These are phyloP conservation scores for Musca domestica DNA, from an alignment of 1,140 invertebrate genomes.

Conservation along the genomic window DNA sequence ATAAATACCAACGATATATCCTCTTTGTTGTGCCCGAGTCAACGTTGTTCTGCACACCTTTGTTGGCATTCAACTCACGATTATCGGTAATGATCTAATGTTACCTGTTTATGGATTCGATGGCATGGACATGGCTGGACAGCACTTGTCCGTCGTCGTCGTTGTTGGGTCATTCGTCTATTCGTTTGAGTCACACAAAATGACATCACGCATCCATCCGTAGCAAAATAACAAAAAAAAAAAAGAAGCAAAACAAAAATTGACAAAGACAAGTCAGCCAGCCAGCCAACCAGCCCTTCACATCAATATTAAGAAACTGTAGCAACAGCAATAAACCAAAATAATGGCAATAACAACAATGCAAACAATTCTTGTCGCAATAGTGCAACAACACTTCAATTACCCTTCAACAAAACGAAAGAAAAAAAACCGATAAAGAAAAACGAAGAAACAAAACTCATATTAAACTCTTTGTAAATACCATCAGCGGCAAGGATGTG, in stretches of 20 bases:
- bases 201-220: conserved; percentile 5
- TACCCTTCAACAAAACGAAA: neutral
- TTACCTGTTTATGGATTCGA: conserved; percentile 12
- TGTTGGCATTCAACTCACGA: conserved; percentile 2
- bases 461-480: neutral
- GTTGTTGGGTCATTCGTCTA: too few species aligned
- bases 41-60: too few species aligned
- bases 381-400: neutral
- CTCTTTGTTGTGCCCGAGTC: too few species aligned
- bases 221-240: too few species aligned
- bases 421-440: neutral
- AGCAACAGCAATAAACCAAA: neutral
- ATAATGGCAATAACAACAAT: neutral
- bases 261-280: too few species aligned
- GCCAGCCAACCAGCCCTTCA: too few species aligned
- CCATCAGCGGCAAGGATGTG: neutral
- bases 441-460: neutral
- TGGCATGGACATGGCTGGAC: neutral
- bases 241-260: too few species aligned
- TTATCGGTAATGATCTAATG: conserved; percentile 18
- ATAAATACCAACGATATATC: too few species aligned
- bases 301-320: neutral
- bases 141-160: too few species aligned
- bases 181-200: neutral
- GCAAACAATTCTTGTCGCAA: neutral